phyloP scores from a whole-genome alignment of 1,140 invertebrate species.

The Orchesella cincta region DNA sequence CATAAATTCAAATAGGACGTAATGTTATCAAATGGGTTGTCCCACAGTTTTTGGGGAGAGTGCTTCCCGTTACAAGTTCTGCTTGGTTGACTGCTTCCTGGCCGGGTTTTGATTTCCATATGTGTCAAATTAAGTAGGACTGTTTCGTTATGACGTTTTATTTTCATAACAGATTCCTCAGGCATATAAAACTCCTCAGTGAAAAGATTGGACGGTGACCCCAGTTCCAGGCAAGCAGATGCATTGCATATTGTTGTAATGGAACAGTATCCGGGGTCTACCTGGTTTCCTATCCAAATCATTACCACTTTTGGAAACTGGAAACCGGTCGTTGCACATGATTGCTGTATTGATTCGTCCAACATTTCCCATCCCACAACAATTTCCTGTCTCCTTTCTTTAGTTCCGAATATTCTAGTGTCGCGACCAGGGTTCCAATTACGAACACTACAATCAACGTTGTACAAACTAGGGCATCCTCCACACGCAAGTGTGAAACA shows the following conservation, averaged over 20 bases:
- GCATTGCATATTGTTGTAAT: not conserved
- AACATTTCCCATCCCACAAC: not conserved
- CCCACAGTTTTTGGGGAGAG: too few relatives aligned
- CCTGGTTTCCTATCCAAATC: not conserved
- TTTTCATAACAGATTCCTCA: not conserved
- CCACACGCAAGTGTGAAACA: not conserved
- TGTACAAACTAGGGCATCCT: conserved; percentile 3
- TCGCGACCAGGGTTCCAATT: not conserved
- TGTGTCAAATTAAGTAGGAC: not conserved
- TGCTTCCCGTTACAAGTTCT: not conserved
- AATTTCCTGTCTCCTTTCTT: not conserved
- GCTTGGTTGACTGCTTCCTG: not conserved
- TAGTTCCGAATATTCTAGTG: not conserved
- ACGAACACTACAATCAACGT: not conserved
- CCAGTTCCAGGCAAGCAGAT: not conserved
- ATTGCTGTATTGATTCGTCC: not conserved
- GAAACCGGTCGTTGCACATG: not conserved
- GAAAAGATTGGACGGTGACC: not conserved
- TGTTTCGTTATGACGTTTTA: not conserved
- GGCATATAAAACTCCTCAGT: not conserved
- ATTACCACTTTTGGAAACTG: not conserved
- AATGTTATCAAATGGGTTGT: not conserved
- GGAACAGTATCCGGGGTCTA: not conserved
- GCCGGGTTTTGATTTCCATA: not conserved
- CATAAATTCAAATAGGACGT: not conserved